Conservation (phyloP, 2,797 vertebrate species). For the Diplodus puntazzo region DNA sequence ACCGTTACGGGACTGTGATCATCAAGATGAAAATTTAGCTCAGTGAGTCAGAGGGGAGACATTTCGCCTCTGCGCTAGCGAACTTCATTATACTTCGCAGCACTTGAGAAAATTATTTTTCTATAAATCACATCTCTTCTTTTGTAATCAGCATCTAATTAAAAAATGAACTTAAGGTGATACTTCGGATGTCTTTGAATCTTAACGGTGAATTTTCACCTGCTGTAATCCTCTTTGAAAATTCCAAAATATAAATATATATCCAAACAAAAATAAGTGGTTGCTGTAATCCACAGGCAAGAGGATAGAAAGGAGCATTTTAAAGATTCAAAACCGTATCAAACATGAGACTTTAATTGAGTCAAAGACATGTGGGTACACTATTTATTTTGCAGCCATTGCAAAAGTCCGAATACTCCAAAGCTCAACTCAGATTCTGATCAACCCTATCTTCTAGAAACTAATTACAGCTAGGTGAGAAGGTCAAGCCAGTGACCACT, state of each 20-base stretch:
- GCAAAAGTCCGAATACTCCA: background rate
- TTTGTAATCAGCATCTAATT: slow-evolving; percentile 48
- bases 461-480: no score
- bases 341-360: background rate
- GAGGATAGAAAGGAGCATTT: background rate
- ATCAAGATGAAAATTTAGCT: slow-evolving; percentile 54
- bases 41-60: slow-evolving; percentile 58
- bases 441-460: no score
- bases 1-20: slow-evolving; percentile 44
- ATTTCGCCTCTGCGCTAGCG: slow-evolving; percentile 22
- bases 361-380: no score
- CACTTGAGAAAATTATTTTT: slow-evolving; percentile 58
- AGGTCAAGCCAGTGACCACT: no score
- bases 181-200: slow-evolving; percentile 43
- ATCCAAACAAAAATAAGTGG: background rate
- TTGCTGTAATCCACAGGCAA: slow-evolving; percentile 1
- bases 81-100: slow-evolving; percentile 62
- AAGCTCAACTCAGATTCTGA: slow-evolving; percentile 3
- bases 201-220: slow-evolving; percentile 21
- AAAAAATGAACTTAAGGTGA: slow-evolving; percentile 25
- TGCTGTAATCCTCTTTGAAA: slow-evolving; percentile 27
- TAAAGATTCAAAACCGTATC: background rate
- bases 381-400: background rate
- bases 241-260: slow-evolving; percentile 1
- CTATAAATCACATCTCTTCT: slow-evolving; percentile 37